Evolutionary conservation across 2,888 invertebrate genomes (phyloP), one percentile per base, ranked within the genome.

Genomic region (Campaea margaritaria): DNA sequence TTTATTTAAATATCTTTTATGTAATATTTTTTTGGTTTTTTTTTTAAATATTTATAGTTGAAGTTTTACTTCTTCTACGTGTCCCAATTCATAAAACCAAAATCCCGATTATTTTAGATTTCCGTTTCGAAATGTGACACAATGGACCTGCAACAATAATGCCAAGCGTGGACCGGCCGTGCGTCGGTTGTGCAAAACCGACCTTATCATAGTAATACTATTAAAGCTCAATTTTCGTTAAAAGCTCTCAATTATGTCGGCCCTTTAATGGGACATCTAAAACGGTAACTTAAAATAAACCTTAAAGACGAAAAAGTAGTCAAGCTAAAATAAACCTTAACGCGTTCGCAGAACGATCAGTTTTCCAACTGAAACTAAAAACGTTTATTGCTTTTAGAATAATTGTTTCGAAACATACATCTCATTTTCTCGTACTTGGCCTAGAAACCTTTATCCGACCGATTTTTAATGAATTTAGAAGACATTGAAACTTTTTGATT

Each of bases 241-340:
- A 83, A 78, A 84, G 81, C 82, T 69, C 73, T 74, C 75, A 77
- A 80, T 81, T 78, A 80, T 73, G 67, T 65, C 61, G 72, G 72
- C 58, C 68, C 72, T 74, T 75, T 74, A 78, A 78, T 75, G 70
- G 73, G 69, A 56, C 69, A 74, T 75, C 73, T 72, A 65, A 73
- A 74, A 65, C 69, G 69, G 68, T 66, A 67, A 73, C 67, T 70
- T 69, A 69, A 69, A 63, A 58, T 67, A 50, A 42, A 72, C 64
- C 62, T 61, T 62, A 67, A 69, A 65, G 52, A 63, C 56, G 21
- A 50, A 58, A 38, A 62, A 41, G 43, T 27, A 34, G 41, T 43
- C 41, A n/a, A 36, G 15, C 15, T 12, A 50, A 21, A 45, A 5
- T 43, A 0, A 16, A 13, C 46, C 28, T n/a, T 55, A 59, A 55